These are phyloP conservation scores for Ctenosaura bakeri DNA, from an alignment of 2,797 vertebrate species.

Conservation along the genomic window DNA sequence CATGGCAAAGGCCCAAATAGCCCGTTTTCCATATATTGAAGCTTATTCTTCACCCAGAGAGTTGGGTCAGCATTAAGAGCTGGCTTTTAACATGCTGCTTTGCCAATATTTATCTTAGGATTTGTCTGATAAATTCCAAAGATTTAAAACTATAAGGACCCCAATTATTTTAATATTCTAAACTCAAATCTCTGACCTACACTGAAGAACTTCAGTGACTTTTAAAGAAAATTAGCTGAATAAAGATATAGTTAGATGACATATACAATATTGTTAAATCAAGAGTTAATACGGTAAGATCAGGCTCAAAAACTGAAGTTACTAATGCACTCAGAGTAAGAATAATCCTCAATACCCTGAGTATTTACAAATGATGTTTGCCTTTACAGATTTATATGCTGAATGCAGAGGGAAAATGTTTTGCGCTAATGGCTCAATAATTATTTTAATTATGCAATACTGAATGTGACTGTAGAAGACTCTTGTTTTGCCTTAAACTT, in stretches of 20 bases:
- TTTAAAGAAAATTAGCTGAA: constrained; percentile 37
- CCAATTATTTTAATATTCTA: constrained; percentile 63
- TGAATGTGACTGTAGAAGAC: neutral
- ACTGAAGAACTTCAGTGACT: constrained; percentile 39
- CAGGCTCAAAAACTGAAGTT: constrained; percentile 1
- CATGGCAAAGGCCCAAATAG: constrained; percentile 81
- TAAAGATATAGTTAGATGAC: constrained; percentile 9
- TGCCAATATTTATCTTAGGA: constrained; percentile 86
- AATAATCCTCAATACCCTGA: constrained; percentile 20
- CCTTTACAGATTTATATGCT: constrained; percentile 43
- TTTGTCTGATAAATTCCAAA: constrained; percentile 74
- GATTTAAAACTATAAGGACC: constrained; percentile 62
- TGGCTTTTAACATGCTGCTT: constrained; percentile 85
- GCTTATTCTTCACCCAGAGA: constrained; percentile 86
- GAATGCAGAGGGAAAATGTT: constrained; percentile 48
- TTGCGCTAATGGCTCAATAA: neutral
- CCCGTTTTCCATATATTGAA: constrained; percentile 85
- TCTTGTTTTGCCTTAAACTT: constrained; percentile 5
- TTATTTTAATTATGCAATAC: neutral
- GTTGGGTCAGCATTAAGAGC: constrained; percentile 84
- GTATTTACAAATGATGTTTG: constrained; percentile 33
- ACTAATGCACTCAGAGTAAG: constrained; percentile 12
- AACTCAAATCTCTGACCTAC: constrained; percentile 53
- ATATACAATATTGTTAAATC: neutral
- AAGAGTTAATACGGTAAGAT: constrained; percentile 41